A percentile compares a stretch with the other conserved stretches of the same genome.
These are phyloP conservation scores for Erpornis zantholeuca DNA, from an alignment of 2,113 vertebrate species.

Conservation along the genomic window DNA sequence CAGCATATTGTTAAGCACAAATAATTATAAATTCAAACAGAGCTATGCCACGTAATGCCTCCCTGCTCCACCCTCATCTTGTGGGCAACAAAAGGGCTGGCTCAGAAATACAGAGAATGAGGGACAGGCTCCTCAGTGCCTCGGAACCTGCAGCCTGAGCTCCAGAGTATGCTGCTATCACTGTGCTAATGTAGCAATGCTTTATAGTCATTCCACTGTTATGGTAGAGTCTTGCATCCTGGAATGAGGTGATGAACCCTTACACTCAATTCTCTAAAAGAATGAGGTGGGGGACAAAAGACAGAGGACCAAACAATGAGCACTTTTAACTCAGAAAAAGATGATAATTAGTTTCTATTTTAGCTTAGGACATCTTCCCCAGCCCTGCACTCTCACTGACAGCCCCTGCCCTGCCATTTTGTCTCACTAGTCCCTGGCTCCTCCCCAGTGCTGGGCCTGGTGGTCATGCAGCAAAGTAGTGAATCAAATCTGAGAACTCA, in stretches of 20 bases:
- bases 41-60: neutral
- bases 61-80: neutral
- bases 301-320: neutral
- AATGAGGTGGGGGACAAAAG: neutral
- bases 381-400: neutral
- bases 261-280: neutral
- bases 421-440: neutral
- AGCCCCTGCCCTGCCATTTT: neutral
- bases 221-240: neutral
- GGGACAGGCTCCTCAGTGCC: neutral
- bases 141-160: neutral
- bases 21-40: neutral
- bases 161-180: neutral
- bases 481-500: neutral
- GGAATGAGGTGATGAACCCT: neutral
- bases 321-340: neutral
- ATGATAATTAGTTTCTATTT: neutral
- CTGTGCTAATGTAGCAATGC: neutral
- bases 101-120: neutral
- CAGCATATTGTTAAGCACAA: neutral
- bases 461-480: neutral
- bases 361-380: neutral
- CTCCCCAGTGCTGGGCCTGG: neutral
- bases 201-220: neutral
- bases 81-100: neutral